Base-by-base conservation (phyloP, 30 jellyfish, hydroid and myxozoan species). In the Aurelia sp. region DNA sequence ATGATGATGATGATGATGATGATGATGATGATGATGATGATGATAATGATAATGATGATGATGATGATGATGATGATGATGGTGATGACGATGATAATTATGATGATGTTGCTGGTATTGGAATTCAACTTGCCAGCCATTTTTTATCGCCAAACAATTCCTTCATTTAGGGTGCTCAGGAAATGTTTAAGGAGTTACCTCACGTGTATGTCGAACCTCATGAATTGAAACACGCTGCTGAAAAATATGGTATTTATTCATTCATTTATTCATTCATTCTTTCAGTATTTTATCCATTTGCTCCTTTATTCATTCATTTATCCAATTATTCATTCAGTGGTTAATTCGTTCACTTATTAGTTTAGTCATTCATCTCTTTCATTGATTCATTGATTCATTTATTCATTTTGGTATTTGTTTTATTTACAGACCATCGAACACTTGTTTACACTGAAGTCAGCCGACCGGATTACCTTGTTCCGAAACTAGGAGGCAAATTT, bases 151-250 rank as follows among this genome's bases (percentile, higher is more conserved):
- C n/a, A 74, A 19, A 50, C 13, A 19, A 15, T 71, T n/a, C 33
- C 0, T n/a, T 21, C 62, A 19, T 76, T 69, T 53, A 91, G 98
- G 98, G 98, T 22, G 98, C 98, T 13, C 98, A 92, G 55, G 98
- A 92, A 53, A 96, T 94, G 86, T 94, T 94, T 71, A 92, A 84
- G 20, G 99, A 94, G 85, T 73, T 94, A 30, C 99, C 99, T 6
- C 99, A 94, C 66, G 94, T 94, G 23, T 94, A 77, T 64, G 99
- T 94, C 2, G 97, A 89, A 59, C 99, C 99, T 16, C 97, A 94
- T 57, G 99, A 94, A 66, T 53, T 94, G 81, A 85, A 94, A 47
- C 88, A 94, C 33, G 99, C 99, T 4, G 85, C 89, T 1, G 80
- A 84, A 59, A 81, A 83, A 47, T 94, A 59, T 67, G 99, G 98